A percentile compares a stretch with the other conserved stretches of the same genome.
Conservation (phyloP, 1,140 invertebrate species). For the Drosophila repleta region DNA sequence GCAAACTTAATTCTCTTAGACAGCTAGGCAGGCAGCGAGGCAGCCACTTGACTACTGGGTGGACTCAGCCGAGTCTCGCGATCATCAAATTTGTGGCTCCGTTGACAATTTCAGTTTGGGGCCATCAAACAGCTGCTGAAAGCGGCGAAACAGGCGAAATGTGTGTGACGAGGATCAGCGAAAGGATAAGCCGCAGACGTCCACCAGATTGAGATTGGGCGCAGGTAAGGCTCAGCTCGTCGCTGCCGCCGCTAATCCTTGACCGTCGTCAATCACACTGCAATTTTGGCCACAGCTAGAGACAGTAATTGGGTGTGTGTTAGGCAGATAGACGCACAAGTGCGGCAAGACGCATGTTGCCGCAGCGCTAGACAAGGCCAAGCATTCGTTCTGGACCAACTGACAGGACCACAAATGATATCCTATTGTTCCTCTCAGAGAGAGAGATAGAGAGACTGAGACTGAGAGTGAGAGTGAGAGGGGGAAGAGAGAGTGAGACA, state of each 20-base stretch:
- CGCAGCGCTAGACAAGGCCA: constrained; percentile 66
- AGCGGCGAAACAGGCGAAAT: constrained; percentile 49
- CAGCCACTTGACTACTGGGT: constrained; percentile 68
- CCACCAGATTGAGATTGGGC: background rate
- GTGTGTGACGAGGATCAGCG: constrained; percentile 73
- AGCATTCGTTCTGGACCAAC: constrained; percentile 53
- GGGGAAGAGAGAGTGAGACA: too few relatives aligned
- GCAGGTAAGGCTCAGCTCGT: background rate
- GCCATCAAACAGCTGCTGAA: constrained; percentile 48
- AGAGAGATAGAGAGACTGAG: too few relatives aligned
- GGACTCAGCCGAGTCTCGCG: constrained; percentile 18
- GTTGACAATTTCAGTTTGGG: constrained; percentile 34
- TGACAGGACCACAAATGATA: constrained; percentile 61
- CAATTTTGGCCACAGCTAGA: constrained; percentile 28
- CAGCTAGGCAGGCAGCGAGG: constrained; percentile 46
- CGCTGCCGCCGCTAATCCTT: constrained; percentile 21
- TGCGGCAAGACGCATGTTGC: constrained; percentile 39
- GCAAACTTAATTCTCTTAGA: constrained; percentile 69
- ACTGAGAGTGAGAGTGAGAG: too few relatives aligned
- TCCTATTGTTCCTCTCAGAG: constrained; percentile 37
- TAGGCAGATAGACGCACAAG: constrained; percentile 40
- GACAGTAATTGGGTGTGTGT: constrained; percentile 11
- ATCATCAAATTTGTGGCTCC: background rate
- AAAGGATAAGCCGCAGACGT: constrained; percentile 37
- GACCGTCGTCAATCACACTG: constrained; percentile 66